These are phyloP conservation scores for Coccyzus lansbergi DNA, from an alignment of 2,797 vertebrate genomes.

Conservation along the genomic window DNA sequence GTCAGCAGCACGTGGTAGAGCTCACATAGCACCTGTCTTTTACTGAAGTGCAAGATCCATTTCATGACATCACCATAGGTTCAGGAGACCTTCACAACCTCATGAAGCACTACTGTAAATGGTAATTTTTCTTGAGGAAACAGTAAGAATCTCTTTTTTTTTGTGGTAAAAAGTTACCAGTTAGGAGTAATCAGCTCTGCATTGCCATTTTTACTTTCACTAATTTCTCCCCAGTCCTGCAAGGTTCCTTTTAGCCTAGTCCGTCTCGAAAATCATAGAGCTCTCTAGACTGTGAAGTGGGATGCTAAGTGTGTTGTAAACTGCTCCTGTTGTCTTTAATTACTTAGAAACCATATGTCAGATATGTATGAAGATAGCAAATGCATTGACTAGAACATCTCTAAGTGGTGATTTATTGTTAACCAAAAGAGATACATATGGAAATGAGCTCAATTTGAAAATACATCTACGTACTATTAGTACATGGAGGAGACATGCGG, in stretches of 20 bases:
- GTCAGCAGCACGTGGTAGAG: neutral
- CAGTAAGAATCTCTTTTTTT: neutral
- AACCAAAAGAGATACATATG: constrained; percentile 56
- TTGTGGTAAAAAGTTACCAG: neutral
- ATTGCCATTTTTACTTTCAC: neutral
- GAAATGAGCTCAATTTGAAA: constrained; percentile 71
- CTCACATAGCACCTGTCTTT: neutral
- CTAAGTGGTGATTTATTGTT: constrained; percentile 68
- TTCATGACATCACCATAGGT: neutral
- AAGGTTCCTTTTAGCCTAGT: neutral
- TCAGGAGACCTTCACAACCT: neutral
- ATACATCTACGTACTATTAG: constrained; percentile 47
- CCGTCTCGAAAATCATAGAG: constrained; percentile 21
- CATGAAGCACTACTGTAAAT: neutral
- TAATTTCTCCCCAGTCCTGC: neutral
- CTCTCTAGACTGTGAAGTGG: constrained; percentile 11
- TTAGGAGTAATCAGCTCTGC: neutral
- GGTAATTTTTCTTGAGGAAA: neutral
- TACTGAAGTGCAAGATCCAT: neutral
- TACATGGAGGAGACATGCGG: constrained; percentile 48
- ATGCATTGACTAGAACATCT: constrained; percentile 12
- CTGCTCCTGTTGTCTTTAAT: constrained; percentile 70
- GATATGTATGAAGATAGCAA: constrained; percentile 48
- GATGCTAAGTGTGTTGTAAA: constrained; percentile 62
- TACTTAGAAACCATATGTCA: constrained; percentile 70